Evolutionary conservation across 2,113 vertebrate genomes (phyloP), one percentile per base, ranked within the genome.

Genomic region (Petrocephalus microphthalmus): DNA sequence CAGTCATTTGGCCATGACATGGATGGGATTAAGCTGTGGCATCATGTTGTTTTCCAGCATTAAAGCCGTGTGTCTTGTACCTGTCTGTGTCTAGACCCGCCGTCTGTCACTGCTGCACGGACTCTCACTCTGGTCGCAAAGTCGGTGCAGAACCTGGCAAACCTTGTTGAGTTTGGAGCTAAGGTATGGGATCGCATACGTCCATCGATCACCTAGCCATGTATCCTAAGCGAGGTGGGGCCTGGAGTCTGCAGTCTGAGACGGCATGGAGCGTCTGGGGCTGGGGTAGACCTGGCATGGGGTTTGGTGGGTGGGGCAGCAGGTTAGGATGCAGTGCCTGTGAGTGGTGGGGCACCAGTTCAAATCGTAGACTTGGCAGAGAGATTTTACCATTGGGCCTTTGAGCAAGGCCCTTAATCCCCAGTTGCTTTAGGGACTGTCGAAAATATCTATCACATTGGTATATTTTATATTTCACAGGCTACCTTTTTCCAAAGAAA

Each of bases 61-160:
- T 54, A 19, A 13, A 13, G 10, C 13, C 7, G 11, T 54, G 53
- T 54, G 1, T 54, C 2, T 54, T 87, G 60, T 87, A 53, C 52
- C 20, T 83, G 19, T 84, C 74, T 51, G 3, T 92, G 92, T 91
- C 20, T 89, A 99, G 98, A 99, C 92, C 97, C 98, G 90, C 98
- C 98, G 52, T 99, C 98, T 87, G 93, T 96, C 42, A 98, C 97
- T 93, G 98, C 98, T 92, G 97, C 96, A 93, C 97, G 98, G 94
- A 99, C 98, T 0, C 95, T 99, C 94, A 99, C 97, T 84, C 94
- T 99, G 92, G 97, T 99, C 88, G 98, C 98, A 88, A 99, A 99
- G 92, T 99, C 98, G 91, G 97, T 99, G 90, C 98, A 99, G 95
- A 99, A 99, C 90, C 96, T 99, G 93, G 98, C 98, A 93, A 99